These are phyloP conservation scores for Chelonus insularis DNA, from an alignment of 1,140 invertebrate genomes.

Conservation along the genomic window DNA sequence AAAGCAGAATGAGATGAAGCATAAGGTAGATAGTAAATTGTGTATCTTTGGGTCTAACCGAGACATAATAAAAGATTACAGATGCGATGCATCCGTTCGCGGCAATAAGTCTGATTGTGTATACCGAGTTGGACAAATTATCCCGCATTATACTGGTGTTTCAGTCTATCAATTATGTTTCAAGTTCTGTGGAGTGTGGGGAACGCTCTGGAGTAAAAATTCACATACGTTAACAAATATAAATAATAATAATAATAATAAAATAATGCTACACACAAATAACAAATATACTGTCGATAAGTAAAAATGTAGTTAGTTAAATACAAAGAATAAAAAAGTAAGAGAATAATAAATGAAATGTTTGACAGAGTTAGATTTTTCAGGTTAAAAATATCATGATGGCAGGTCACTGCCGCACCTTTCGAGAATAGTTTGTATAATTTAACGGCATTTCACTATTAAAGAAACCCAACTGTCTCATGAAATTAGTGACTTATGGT, in stretches of 20 bases:
- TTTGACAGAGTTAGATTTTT: not conserved
- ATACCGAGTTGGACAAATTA: conserved; percentile 57
- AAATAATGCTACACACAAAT: too few relatives aligned
- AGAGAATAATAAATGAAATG: conserved; percentile 10
- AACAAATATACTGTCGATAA: too few relatives aligned
- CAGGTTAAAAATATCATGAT: not conserved
- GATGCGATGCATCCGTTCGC: conserved; percentile 57
- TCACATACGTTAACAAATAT: too few relatives aligned
- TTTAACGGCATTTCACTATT: conserved; percentile 37
- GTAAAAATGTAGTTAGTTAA: too few relatives aligned
- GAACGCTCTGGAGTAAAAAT: too few relatives aligned
- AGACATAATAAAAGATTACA: conserved; percentile 56
- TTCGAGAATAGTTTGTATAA: conserved; percentile 36
- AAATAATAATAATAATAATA: too few relatives aligned
- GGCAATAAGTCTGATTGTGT: conserved; percentile 60
- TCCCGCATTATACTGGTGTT: conserved; percentile 53
- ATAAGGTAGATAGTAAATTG: not conserved
- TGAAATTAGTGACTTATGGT: conserved; percentile 41
- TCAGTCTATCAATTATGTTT: conserved; percentile 57
- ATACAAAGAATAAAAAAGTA: not conserved
- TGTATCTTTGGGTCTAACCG: conserved; percentile 6
- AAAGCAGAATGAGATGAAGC: not conserved
- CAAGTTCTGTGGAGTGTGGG: too few relatives aligned
- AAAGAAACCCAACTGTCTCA: conserved; percentile 29
- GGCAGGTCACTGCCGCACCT: too few relatives aligned